Evolutionary conservation across 37 sponge, comb jelly and placozoan species (phyloP), one percentile per base, ranked within the genome.

Genomic region (Ianthella basta): DNA sequence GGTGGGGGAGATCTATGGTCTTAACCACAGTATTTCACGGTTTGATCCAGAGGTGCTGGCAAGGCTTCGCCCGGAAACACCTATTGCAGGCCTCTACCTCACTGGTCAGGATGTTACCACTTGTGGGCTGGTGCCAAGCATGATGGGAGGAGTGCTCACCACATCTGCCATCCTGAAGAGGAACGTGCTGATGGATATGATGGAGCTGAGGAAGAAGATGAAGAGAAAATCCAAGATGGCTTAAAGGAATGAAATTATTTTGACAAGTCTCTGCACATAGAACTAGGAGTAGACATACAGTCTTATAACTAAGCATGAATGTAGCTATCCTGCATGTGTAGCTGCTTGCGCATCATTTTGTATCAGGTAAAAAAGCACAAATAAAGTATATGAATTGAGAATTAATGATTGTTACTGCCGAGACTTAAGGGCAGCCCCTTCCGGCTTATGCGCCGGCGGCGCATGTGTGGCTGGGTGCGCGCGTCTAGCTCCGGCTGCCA

Each of bases 1-100:
- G 38, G 83, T 75, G 16, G 97, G 97, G 4, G 97, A 95, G 72
- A 88, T 94, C 53, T 97, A 97, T 68, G 97, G 97, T 5, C 50
- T 89, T 13, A 91, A 97, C 59, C 97, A 97, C 60, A 79, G 93
- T 84, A 68, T 73, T 10, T 56, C 57, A 0, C 81, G 97, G 0
- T 97, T 97, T 77, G 72, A 82, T 37, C 81, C 83, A 15, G 85
- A 87, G 24, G 61, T 60, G 29, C 61, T 85, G 54, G 81, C 91
- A 14, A 56, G 72, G 4, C 83, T 97, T 23, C 90, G 94, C 0
- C 91, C 95, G 13, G 88, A 90, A 44, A 91, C 91, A 1, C 85
- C 86, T 0, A 36, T 95, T 18, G 80, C 88, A 61, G 97, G 97
- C 0, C 81, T 97, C 33, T 95, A 82, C 80, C 84, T 97, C 70